phyloP scores from a whole-genome alignment of 1,140 invertebrate genomes.

The Dinoponera quadriceps region DNA sequence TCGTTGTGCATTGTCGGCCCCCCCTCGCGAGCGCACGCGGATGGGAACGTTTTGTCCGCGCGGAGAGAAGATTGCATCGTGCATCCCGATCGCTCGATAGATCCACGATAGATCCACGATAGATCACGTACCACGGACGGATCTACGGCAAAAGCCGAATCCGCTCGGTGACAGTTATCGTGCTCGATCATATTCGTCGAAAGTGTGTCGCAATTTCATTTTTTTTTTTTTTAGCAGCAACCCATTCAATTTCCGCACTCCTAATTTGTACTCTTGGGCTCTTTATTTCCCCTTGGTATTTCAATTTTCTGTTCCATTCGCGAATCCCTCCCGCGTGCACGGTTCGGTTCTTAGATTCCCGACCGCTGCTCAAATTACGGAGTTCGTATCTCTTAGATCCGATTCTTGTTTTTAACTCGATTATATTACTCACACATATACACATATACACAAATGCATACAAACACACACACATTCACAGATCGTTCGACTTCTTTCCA shows the following conservation, averaged over 20 bases:
- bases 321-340: too few relatives aligned
- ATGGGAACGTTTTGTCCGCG: slow-evolving; percentile 65
- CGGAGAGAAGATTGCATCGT: slow-evolving; percentile 65
- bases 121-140: slow-evolving; percentile 55
- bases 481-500: slow-evolving; percentile 24
- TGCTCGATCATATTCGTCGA: slow-evolving; percentile 10
- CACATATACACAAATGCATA: too few relatives aligned
- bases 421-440: too few relatives aligned
- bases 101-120: slow-evolving; percentile 51
- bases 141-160: slow-evolving; percentile 39
- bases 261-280: slow-evolving; percentile 22
- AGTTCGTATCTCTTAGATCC: too few relatives aligned
- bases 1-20: slow-evolving; percentile 53
- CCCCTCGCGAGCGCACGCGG: slow-evolving; percentile 44
- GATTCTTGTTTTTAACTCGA: too few relatives aligned
- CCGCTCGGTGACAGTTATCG: slow-evolving; percentile 25
- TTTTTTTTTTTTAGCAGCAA: background rate
- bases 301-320: too few relatives aligned
- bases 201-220: slow-evolving; percentile 20
- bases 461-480: too few relatives aligned
- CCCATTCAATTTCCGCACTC: background rate
- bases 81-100: slow-evolving; percentile 62
- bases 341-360: too few relatives aligned
- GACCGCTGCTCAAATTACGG: too few relatives aligned
- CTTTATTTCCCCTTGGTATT: background rate